Evolutionary conservation across 2,888 invertebrate species (phyloP).

Genomic region (Limenitis camilla): DNA sequence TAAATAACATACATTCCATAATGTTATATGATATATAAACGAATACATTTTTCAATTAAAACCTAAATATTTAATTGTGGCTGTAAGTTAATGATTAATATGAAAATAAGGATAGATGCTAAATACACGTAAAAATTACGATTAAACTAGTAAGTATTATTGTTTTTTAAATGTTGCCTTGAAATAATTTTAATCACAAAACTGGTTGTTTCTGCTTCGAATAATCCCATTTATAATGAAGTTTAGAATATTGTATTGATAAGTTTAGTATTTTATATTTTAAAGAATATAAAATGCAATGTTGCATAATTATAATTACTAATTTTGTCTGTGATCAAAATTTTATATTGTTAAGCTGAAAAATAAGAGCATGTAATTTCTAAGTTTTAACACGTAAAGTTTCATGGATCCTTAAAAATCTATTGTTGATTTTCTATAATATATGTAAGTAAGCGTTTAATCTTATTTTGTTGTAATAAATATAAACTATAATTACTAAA

Average conservation of each 20-base stretch:
- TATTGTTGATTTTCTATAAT: constrained; percentile 11
- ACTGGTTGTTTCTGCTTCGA: constrained; percentile 65
- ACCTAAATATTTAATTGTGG: no score
- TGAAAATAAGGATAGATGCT: no score
- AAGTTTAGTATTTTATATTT: constrained; percentile 68
- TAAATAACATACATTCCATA: no score
- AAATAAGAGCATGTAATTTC: constrained; percentile 47
- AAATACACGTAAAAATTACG: no score
- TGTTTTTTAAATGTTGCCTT: constrained; percentile 52
- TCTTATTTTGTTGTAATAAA: no score
- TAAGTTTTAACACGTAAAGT: constrained; percentile 14
- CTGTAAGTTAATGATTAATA: no score
- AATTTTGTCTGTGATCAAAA: constrained; percentile 74
- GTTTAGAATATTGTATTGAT: constrained; percentile 57
- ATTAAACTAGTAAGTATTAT: constrained; percentile 48
- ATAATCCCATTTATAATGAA: constrained; percentile 55
- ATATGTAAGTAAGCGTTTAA: no score
- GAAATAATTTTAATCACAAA: constrained; percentile 55
- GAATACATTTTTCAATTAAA: no score
- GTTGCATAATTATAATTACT: constrained; percentile 55
- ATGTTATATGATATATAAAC: not conserved
- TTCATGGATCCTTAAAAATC: constrained; percentile 3
- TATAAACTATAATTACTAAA: no score
- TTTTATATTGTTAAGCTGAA: constrained; percentile 70
- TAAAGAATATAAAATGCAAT: constrained; percentile 54